Evolutionary conservation across 35 echinoderm and acorn worm species (phyloP), one percentile per base, ranked within the genome.

Genomic region (Ophiothrix spiculata): DNA sequence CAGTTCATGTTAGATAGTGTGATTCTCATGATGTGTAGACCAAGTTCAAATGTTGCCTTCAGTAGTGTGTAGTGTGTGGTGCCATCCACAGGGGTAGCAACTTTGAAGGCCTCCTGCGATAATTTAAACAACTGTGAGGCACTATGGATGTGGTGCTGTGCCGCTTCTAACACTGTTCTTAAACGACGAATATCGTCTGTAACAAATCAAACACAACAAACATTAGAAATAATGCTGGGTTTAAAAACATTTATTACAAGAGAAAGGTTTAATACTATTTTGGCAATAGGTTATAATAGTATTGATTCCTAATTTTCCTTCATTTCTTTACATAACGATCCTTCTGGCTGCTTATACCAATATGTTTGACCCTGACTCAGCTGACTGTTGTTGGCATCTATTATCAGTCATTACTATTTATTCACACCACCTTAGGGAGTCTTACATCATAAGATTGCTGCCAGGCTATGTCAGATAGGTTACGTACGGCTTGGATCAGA

Each of bases 101-200:
- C 95, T 73, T 98, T 98, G 76, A 94, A 98, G 15, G 92, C 96
- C 78, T 99, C 96, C 56, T 99, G 96, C 17, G 96, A 92, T 1
- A 99, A 80, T 69, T 99, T 99, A 82, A 99, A 99, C 33, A 99
- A 90, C 41, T 99, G 96, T 25, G 96, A 94, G 76, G 96, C 93
- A 85, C 96, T 94, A 75, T 98, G 96, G 69, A 99, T 99, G 81
- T 99, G 92, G 40, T 90, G 89, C 79, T 99, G 96, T 39, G 96
- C 88, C 1, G 96, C 86, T 35, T 99, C 91, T 25, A 99, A 46
- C 17, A 99, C 96, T 38, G 78, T 99, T 40, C 90, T 54, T 39
- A 99, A 74, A 25, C 96, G 89, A 56, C 89, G 87, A 37, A 84
- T 80, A 73, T 94, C 92, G 86, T 93, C 96, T 99, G 69, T 40